Percentiles rank a stretch among this genome's conserved stretches.
Evolutionary conservation across 2,113 vertebrate species (phyloP).

Genomic region (Pollachius pollachius): DNA sequence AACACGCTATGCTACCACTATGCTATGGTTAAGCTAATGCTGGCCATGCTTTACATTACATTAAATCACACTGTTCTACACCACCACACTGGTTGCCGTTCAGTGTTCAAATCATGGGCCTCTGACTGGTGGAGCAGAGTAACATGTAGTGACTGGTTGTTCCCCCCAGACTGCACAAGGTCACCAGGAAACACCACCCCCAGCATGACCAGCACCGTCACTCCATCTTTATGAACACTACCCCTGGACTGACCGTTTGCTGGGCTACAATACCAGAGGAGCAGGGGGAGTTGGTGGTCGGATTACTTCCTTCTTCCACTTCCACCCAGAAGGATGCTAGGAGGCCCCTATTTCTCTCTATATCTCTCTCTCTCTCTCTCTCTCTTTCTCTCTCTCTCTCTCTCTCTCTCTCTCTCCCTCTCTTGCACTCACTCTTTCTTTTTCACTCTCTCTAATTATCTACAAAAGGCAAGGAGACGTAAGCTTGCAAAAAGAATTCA

Average conservation of each 20-base stretch:
- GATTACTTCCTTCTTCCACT: slow-evolving; percentile 46
- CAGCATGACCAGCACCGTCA: background rate
- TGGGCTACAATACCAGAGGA: slow-evolving; percentile 53
- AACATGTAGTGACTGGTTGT: slow-evolving; percentile 27
- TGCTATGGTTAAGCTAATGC: too few species aligned
- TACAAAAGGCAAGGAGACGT: background rate
- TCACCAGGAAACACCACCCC: slow-evolving; percentile 35
- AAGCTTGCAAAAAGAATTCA: slow-evolving; percentile 30
- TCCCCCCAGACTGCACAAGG: slow-evolving; percentile 30
- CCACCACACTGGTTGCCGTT: background rate
- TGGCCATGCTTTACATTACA: too few species aligned
- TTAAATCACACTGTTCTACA: too few species aligned
- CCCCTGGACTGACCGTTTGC: slow-evolving; percentile 38
- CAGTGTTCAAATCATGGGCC: slow-evolving; percentile 20
- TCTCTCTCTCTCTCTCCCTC: background rate
- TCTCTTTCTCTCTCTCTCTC: too few species aligned
- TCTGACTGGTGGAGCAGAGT: slow-evolving; percentile 23
- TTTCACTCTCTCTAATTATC: background rate
- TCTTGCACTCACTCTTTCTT: background rate
- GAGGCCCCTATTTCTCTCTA: slow-evolving; percentile 38
- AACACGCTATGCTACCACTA: too few species aligned
- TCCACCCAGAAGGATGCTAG: slow-evolving; percentile 40
- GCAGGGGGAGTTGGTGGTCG: slow-evolving; percentile 37
- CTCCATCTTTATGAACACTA: slow-evolving; percentile 48
- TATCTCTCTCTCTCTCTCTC: slow-evolving; percentile 29